A percentile compares a stretch with the other conserved stretches of the same genome.
These are phyloP conservation scores for Enteromius trimaculatus DNA, from an alignment of 2,797 vertebrate species.

Conservation along the genomic window DNA sequence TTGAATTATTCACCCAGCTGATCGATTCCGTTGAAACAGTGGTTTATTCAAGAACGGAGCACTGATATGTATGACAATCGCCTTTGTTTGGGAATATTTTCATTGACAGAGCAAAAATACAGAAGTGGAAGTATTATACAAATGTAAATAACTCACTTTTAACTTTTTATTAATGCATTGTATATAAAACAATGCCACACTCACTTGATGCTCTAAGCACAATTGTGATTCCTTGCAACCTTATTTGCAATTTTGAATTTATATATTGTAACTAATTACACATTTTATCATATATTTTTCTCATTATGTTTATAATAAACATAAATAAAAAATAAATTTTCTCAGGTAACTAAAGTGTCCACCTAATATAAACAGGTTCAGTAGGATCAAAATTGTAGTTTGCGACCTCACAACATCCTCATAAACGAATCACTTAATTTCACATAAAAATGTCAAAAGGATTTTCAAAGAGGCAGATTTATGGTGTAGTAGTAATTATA, in stretches of 20 bases:
- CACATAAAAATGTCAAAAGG: not conserved
- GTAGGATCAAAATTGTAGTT: not conserved
- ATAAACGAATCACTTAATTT: not conserved
- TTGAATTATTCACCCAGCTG: slow-evolving; percentile 5
- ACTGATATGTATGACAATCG: not conserved
- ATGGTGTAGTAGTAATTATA: not conserved
- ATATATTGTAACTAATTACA: not conserved
- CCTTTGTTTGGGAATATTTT: not conserved
- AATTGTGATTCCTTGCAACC: not conserved
- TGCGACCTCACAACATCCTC: not conserved
- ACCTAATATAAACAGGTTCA: not conserved
- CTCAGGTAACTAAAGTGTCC: too few relatives aligned
- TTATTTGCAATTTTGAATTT: not conserved
- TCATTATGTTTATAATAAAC: not conserved
- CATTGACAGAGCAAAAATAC: not conserved
- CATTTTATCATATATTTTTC: not conserved
- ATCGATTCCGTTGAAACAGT: not conserved
- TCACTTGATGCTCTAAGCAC: not conserved
- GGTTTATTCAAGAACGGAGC: not conserved
- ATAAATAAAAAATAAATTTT: not conserved
- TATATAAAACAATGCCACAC: not conserved
- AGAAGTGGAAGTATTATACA: not conserved
- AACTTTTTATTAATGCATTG: not conserved
- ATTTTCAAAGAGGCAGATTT: not conserved
- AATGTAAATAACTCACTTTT: not conserved